Evolutionary conservation across 2,797 vertebrate species (phyloP).

Genomic region (Atherinosoma microstoma): DNA sequence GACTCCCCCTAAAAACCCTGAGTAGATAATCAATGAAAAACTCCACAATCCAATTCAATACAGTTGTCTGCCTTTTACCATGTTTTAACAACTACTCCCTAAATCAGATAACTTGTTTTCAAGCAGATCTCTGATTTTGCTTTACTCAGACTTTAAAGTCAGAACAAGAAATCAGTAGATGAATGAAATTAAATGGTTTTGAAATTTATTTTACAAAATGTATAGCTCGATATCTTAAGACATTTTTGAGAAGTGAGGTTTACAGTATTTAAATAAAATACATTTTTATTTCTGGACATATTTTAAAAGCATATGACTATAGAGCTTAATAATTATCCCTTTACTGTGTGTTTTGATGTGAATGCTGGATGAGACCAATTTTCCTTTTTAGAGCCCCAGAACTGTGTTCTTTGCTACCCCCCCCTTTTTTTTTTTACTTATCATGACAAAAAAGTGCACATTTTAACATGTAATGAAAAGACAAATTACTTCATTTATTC

Average conservation of each 20-base stretch:
- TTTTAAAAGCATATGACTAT: constrained; percentile 13
- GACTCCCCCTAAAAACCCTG: neutral
- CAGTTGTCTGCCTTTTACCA: neutral
- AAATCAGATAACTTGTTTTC: neutral
- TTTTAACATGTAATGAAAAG: constrained; percentile 15
- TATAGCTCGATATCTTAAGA: neutral
- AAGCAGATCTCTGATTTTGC: neutral
- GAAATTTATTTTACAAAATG: neutral
- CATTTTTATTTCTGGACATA: constrained; percentile 1
- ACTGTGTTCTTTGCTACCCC: neutral
- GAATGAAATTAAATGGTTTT: neutral
- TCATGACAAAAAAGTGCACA: constrained; percentile 13
- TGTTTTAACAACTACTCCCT: too few relatives aligned
- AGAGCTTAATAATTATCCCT: constrained; percentile 12
- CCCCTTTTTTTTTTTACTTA: neutral
- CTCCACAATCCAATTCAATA: neutral
- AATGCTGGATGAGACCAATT: constrained; percentile 26
- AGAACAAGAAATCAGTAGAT: neutral
- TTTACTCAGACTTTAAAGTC: constrained; percentile 3
- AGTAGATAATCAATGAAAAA: neutral
- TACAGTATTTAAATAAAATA: constrained; percentile 13
- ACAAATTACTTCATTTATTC: neutral
- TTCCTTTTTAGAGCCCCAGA: constrained; percentile 32
- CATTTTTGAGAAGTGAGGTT: neutral
- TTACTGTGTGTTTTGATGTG: constrained; percentile 48